phyloP scores from a whole-genome alignment of 2,797 vertebrate genomes.

The Peromyscus melanophrys region DNA sequence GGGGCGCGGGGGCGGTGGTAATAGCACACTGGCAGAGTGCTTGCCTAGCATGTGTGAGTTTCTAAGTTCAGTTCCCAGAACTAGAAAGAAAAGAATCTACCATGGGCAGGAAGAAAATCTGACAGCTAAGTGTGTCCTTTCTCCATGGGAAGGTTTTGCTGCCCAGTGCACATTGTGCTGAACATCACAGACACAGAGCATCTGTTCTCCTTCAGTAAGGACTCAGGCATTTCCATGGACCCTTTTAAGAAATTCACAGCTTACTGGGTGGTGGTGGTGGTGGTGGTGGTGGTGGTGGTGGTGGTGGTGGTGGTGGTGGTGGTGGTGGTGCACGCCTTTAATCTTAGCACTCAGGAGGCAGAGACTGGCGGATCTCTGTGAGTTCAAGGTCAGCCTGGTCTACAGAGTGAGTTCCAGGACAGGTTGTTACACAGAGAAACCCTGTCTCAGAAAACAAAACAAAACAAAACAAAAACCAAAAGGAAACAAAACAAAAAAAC shows the following conservation, averaged over 20 bases:
- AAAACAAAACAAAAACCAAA: neutral
- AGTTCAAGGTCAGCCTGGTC: neutral
- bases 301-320: too few relatives aligned
- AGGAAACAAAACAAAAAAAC: neutral
- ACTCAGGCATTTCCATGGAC: neutral
- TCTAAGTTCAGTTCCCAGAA: neutral
- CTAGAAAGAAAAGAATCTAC: neutral
- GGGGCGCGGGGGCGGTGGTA: too few relatives aligned
- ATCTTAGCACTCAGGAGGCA: neutral
- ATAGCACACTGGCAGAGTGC: neutral
- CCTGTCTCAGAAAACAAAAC: neutral
- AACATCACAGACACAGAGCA: neutral
- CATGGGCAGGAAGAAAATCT: neutral
- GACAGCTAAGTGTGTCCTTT: neutral
- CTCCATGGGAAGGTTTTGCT: constrained; percentile 3
- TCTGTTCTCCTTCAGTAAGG: neutral
- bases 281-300: too few relatives aligned
- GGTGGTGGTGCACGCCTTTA: neutral
- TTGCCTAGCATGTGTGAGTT: neutral
- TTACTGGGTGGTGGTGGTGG: neutral
- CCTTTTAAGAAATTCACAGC: neutral
- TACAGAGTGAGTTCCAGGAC: neutral
- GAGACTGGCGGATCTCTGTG: neutral
- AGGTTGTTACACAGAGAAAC: neutral
- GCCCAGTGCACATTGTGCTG: neutral